These are phyloP conservation scores for Drosophila ercepeae DNA, from an alignment of 1,140 invertebrate genomes.

Conservation along the genomic window DNA sequence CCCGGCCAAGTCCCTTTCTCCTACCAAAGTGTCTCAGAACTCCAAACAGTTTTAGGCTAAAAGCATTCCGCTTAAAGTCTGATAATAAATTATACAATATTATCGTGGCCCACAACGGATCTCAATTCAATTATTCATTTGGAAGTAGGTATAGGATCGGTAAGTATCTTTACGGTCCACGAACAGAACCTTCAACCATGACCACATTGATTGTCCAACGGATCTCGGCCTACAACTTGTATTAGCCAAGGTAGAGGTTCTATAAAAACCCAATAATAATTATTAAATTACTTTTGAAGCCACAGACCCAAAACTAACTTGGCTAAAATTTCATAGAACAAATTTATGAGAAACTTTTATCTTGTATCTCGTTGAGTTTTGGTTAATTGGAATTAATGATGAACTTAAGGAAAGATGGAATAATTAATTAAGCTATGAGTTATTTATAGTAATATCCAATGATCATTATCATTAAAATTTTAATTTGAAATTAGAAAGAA, in stretches of 20 bases:
- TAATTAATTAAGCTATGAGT: conserved; percentile 3
- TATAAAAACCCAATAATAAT: conserved; percentile 15
- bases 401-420: conserved; percentile 2
- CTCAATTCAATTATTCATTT: conserved; percentile 71
- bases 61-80: conserved; percentile 53
- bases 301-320: not conserved
- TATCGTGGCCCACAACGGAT: conserved; percentile 53
- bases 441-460: not conserved
- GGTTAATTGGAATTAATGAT: conserved; percentile 15
- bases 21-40: not conserved
- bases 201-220: conserved; percentile 11
- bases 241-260: conserved; percentile 11
- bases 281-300: conserved; percentile 12
- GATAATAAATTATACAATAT: conserved; percentile 66
- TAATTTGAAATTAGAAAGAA: not conserved
- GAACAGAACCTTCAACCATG: conserved; percentile 17
- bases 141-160: conserved; percentile 41
- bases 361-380: not conserved
- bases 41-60: not conserved
- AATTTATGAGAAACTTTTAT: not conserved
- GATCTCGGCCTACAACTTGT: conserved; percentile 7
- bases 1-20: not conserved
- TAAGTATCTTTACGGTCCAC: conserved; percentile 16
- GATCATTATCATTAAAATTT: conserved; percentile 1
- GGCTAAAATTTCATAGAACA: not conserved